phyloP scores from a whole-genome alignment of 2,797 vertebrate genomes.

The Mycteria americana region DNA sequence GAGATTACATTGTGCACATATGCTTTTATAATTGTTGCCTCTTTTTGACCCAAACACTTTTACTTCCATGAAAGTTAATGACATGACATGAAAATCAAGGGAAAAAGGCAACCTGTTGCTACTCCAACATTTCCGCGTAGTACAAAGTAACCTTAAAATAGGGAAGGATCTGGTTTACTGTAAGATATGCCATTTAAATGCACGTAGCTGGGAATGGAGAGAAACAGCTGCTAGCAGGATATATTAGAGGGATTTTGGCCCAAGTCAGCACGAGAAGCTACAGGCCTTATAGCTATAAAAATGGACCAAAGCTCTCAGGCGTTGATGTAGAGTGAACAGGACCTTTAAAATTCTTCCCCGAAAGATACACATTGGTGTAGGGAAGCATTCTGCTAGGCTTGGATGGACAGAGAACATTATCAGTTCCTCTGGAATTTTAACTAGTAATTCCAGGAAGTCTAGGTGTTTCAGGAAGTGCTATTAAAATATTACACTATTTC shows the following conservation, averaged over 20 bases:
- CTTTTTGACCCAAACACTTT: neutral
- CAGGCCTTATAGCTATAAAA: neutral
- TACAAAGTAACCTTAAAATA: neutral
- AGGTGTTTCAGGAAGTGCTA: slow-evolving; percentile 39
- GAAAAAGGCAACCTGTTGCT: neutral
- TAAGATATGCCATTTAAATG: neutral
- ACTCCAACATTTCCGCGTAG: neutral
- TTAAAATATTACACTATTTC: neutral
- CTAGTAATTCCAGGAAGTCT: slow-evolving; percentile 28
- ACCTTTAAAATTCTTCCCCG: neutral
- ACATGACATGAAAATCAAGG: neutral
- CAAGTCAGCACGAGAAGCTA: neutral
- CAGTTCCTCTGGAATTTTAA: neutral
- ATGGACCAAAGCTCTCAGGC: neutral
- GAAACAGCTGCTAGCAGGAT: neutral
- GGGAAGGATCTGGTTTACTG: neutral
- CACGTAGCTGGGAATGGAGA: neutral
- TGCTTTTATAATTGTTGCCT: neutral
- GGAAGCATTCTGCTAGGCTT: neutral
- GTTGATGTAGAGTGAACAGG: neutral
- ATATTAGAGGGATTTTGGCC: neutral
- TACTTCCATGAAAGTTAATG: neutral
- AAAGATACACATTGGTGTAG: neutral
- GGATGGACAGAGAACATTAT: neutral
- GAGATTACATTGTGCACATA: neutral